These are phyloP conservation scores for Centropus unirufus DNA, from an alignment of 2,113 vertebrate species.

Conservation along the genomic window DNA sequence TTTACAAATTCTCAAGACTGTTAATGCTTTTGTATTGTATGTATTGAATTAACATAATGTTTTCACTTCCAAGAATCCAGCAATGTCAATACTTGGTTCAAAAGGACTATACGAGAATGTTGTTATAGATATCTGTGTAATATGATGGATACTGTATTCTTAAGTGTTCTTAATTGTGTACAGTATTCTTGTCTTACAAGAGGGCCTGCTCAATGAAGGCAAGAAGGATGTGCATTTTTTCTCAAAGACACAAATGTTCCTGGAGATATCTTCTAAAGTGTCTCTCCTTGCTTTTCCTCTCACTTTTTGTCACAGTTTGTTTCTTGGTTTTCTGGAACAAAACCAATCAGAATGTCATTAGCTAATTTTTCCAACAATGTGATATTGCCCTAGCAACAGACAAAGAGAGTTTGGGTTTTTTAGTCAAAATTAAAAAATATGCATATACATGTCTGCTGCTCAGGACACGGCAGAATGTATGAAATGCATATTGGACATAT, in stretches of 20 bases:
- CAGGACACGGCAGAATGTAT: background rate
- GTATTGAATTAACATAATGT: background rate
- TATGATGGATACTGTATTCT: background rate
- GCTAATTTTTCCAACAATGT: slow-evolving; percentile 44
- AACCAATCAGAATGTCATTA: slow-evolving; percentile 50
- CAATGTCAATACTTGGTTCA: background rate
- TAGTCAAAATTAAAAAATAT: background rate
- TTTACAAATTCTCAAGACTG: background rate
- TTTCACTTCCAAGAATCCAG: background rate
- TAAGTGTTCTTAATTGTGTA: background rate
- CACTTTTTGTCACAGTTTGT: slow-evolving; percentile 48
- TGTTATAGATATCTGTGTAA: background rate
- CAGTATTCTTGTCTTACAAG: background rate
- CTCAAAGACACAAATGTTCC: background rate
- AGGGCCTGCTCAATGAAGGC: background rate
- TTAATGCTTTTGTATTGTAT: background rate
- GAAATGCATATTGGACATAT: background rate
- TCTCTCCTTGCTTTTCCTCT: background rate
- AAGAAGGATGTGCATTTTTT: background rate
- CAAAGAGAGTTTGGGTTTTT: slow-evolving; percentile 14
- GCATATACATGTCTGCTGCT: background rate
- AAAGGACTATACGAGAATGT: background rate
- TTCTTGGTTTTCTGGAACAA: slow-evolving; percentile 13
- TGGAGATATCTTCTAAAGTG: background rate
- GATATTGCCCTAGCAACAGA: slow-evolving; percentile 30